These are phyloP conservation scores for Phenganax marumi DNA, from an alignment of 92 coral and sea anemone species.

Conservation along the genomic window DNA sequence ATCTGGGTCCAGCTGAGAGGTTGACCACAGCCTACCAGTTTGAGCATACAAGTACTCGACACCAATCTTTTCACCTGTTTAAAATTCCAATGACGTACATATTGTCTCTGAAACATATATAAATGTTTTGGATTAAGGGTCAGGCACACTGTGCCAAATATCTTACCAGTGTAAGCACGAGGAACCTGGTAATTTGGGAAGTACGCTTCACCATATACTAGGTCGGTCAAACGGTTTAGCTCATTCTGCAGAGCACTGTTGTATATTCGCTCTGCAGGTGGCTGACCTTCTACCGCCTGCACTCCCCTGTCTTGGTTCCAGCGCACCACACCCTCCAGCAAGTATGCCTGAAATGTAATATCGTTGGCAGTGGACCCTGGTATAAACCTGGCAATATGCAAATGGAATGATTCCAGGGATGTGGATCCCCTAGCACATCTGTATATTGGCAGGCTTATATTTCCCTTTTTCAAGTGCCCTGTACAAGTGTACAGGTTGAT, in stretches of 20 bases:
- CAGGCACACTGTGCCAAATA: not conserved
- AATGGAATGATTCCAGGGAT: not conserved
- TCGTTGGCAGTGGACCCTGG: constrained; percentile 50
- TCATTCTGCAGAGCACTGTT: constrained; percentile 20
- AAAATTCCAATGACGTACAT: no score
- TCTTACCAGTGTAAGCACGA: constrained; percentile 8
- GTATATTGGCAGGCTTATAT: no score
- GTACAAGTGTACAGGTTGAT: constrained; percentile 43
- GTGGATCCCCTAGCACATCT: not conserved
- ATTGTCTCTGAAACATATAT: no score
- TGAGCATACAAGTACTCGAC: constrained; percentile 38
- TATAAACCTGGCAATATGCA: not conserved
- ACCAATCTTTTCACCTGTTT: constrained; percentile 33
- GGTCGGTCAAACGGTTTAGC: constrained; percentile 13
- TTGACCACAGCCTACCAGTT: constrained; percentile 35
- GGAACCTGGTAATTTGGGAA: not conserved
- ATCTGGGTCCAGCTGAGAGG: constrained; percentile 26
- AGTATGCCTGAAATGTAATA: constrained; percentile 58
- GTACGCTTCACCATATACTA: not conserved
- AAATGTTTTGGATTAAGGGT: no score
- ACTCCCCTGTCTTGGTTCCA: constrained; percentile 55
- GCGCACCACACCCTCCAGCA: constrained; percentile 52
- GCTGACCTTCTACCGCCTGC: no score
- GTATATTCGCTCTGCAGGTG: no score
- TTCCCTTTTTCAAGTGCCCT: not conserved